phyloP scores from a whole-genome alignment of 2,888 invertebrate species.

The Lasius platythorax region DNA sequence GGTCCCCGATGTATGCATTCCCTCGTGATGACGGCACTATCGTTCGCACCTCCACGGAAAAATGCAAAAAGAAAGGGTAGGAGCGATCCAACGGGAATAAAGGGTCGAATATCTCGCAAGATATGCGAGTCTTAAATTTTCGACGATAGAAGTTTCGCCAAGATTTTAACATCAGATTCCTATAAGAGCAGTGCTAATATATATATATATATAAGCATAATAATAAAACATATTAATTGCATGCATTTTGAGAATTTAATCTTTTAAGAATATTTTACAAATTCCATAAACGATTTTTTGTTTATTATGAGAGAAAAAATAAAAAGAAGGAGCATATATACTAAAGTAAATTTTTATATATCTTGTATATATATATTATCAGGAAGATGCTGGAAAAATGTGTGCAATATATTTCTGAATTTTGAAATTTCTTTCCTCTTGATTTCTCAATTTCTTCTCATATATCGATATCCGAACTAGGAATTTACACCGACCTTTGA shows the following conservation, averaged over 20 bases:
- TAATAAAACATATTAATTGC: neutral
- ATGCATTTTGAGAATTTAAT: neutral
- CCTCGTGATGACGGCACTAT: conserved; percentile 58
- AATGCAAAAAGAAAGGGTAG: conserved; percentile 34
- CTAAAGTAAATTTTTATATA: neutral
- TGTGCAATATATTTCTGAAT: neutral
- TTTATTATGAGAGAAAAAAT: neutral
- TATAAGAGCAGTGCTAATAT: neutral
- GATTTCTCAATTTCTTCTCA: neutral
- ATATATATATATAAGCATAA: neutral
- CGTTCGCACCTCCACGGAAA: conserved; percentile 51
- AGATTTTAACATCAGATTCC: neutral
- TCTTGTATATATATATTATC: neutral
- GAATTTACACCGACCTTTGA: neutral
- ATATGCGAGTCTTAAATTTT: conserved; percentile 14
- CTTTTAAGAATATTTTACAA: neutral
- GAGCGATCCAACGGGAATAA: neutral
- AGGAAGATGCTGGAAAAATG: neutral
- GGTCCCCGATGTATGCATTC: conserved; percentile 51
- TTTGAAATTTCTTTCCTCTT: neutral
- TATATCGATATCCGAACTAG: neutral
- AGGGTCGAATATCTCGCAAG: conserved; percentile 16
- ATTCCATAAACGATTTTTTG: neutral
- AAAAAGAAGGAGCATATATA: neutral
- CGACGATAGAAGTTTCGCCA: neutral